Percentiles rank a stretch among this genome's conserved stretches.
Evolutionary conservation across 2,797 vertebrate species (phyloP).

Genomic region (Peromyscus aztecus): DNA sequence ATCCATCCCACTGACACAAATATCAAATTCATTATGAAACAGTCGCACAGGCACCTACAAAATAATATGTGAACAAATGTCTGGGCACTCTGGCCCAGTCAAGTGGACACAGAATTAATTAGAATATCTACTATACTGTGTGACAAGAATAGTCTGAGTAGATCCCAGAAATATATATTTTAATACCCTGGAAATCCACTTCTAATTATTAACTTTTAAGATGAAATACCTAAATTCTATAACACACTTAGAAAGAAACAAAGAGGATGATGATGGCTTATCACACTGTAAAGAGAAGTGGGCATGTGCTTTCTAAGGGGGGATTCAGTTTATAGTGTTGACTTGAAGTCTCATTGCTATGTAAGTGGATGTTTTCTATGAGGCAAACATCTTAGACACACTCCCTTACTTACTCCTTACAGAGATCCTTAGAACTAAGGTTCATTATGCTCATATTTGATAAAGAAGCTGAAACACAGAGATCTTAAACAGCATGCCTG

Average conservation of each 20-base stretch:
- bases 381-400: background rate
- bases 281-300: background rate
- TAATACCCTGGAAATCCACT: background rate
- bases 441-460: background rate
- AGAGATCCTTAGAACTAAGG: background rate
- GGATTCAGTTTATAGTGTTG: background rate
- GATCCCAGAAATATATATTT: background rate
- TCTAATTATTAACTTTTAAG: background rate
- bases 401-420: background rate
- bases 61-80: background rate
- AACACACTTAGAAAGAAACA: background rate
- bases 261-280: background rate
- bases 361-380: background rate
- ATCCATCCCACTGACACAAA: background rate
- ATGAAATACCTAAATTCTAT: background rate
- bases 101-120: background rate
- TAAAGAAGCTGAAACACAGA: background rate
- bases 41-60: background rate
- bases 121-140: background rate
- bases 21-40: background rate
- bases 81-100: fast-evolving
- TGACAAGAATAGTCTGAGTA: background rate
- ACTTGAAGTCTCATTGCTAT: background rate
- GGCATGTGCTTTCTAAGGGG: background rate
- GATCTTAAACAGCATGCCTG: background rate